Conservation (phyloP, 2,888 invertebrate species). For the Catocala sponsa region DNA sequence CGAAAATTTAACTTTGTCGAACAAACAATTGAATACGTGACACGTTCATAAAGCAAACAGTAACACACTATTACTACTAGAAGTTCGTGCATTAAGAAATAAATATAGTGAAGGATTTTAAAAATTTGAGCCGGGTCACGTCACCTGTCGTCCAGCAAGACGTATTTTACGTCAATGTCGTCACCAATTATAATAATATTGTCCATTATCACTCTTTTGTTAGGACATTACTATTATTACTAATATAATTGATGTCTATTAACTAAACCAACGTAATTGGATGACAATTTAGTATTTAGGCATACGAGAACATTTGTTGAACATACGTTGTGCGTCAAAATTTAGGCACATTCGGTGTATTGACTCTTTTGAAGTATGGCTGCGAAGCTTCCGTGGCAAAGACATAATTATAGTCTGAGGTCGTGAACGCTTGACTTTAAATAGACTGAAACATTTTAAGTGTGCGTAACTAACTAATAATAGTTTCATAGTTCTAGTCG, state of each 20-base stretch:
- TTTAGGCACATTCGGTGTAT: constrained; percentile 1
- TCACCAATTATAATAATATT: constrained; percentile 28
- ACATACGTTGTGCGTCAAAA: constrained; percentile 9
- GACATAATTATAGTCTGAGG: constrained; percentile 3
- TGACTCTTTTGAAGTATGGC: neutral
- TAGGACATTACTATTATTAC: constrained; percentile 9
- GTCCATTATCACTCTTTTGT: constrained; percentile 26
- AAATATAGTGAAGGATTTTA: no score
- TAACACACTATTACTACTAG: no score
- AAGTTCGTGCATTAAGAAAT: no score
- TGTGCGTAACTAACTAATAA: neutral
- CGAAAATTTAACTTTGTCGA: no score
- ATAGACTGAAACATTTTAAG: neutral
- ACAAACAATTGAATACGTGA: no score
- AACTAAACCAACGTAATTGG: constrained; percentile 25
- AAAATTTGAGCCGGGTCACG: neutral
- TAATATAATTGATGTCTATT: constrained; percentile 31
- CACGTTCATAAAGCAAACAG: no score
- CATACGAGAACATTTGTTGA: constrained; percentile 8
- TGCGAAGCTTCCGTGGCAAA: neutral
- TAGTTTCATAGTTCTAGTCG: neutral
- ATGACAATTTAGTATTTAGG: constrained; percentile 17
- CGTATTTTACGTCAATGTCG: constrained; percentile 19
- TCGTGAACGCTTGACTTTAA: neutral
- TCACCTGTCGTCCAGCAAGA: neutral